phyloP scores from a whole-genome alignment of 2,113 vertebrate species.

The Vicugna pacos region DNA sequence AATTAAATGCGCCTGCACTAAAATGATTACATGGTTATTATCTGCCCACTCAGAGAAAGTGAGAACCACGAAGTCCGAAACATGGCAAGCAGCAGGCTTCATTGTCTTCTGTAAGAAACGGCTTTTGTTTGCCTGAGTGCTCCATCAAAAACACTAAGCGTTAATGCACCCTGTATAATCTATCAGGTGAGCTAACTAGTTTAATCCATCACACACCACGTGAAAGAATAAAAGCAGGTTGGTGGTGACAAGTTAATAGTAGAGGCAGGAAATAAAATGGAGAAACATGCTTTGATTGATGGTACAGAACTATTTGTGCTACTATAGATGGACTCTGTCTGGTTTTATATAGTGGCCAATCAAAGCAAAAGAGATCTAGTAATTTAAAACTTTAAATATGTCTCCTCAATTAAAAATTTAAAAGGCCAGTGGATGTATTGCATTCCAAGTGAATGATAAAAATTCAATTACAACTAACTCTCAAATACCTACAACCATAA shows the following conservation, averaged over 20 bases:
- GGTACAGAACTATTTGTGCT: slow-evolving; percentile 75
- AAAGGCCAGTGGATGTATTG: slow-evolving; percentile 58
- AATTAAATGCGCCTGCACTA: slow-evolving; percentile 75
- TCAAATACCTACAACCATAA: slow-evolving; percentile 59
- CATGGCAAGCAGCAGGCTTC: slow-evolving; percentile 66
- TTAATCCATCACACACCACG: slow-evolving; percentile 86
- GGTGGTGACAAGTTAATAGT: slow-evolving; percentile 87
- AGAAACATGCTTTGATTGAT: slow-evolving; percentile 87
- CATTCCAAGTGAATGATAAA: slow-evolving; percentile 67
- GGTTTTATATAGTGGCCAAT: slow-evolving; percentile 84
- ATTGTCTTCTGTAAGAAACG: slow-evolving; percentile 78
- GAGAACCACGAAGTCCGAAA: slow-evolving; percentile 73
- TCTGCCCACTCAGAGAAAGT: slow-evolving; percentile 69
- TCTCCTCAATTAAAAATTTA: slow-evolving; percentile 69
- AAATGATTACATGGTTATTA: slow-evolving; percentile 77
- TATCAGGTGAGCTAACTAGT: slow-evolving; percentile 88
- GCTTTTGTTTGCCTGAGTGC: slow-evolving; percentile 73
- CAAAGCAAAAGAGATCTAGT: slow-evolving; percentile 84
- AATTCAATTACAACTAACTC: slow-evolving; percentile 65
- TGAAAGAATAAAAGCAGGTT: slow-evolving; percentile 85
- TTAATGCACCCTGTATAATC: slow-evolving; percentile 85
- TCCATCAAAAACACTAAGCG: slow-evolving; percentile 84
- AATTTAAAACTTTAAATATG: slow-evolving; percentile 81
- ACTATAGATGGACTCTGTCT: slow-evolving; percentile 81
- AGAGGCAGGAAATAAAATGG: slow-evolving; percentile 82